These are phyloP conservation scores for Zaprionus camerounensis DNA, from an alignment of 1,140 invertebrate genomes.

Conservation along the genomic window DNA sequence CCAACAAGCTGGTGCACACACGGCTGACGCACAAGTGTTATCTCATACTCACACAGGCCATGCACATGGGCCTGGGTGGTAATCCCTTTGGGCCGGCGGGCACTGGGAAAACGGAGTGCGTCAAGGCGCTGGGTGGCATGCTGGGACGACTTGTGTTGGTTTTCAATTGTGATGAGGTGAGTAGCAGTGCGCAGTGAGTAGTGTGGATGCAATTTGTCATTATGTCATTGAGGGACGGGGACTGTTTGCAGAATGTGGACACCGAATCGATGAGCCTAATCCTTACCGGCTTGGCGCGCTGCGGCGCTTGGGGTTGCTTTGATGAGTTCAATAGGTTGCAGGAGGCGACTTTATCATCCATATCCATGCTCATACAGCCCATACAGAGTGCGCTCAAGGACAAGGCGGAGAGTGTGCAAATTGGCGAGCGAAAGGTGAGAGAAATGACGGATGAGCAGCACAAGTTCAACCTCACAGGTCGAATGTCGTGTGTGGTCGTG, in stretches of 20 bases:
- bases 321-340: slow-evolving; percentile 99
- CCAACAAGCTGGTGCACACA: slow-evolving; percentile 95
- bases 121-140: slow-evolving; percentile 96
- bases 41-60: slow-evolving; percentile 96
- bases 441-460: slow-evolving; percentile 58
- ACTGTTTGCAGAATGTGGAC: slow-evolving; percentile 92
- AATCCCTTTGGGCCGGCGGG: slow-evolving; percentile 99
- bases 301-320: slow-evolving; percentile 99
- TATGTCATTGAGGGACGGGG: slow-evolving; percentile 30
- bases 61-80: slow-evolving; percentile 97
- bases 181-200: not conserved
- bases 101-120: slow-evolving; percentile 98
- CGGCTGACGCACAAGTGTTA: slow-evolving; percentile 98
- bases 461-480: not conserved
- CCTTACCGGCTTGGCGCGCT: slow-evolving; percentile 95
- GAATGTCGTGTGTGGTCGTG: not conserved
- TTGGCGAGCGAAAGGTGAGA: slow-evolving; percentile 91
- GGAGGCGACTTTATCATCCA: slow-evolving; percentile 95
- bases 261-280: slow-evolving; percentile 96
- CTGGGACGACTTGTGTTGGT: slow-evolving; percentile 97
- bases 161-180: slow-evolving; percentile 98
- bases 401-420: slow-evolving; percentile 86
- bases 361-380: slow-evolving; percentile 95
- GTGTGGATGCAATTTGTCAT: slow-evolving; percentile 60
- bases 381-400: slow-evolving; percentile 94